Evolutionary conservation across 92 coral and sea anemone species (phyloP), one percentile per base, ranked within the genome.

Genomic region (Hydrozoanthus gracilis): DNA sequence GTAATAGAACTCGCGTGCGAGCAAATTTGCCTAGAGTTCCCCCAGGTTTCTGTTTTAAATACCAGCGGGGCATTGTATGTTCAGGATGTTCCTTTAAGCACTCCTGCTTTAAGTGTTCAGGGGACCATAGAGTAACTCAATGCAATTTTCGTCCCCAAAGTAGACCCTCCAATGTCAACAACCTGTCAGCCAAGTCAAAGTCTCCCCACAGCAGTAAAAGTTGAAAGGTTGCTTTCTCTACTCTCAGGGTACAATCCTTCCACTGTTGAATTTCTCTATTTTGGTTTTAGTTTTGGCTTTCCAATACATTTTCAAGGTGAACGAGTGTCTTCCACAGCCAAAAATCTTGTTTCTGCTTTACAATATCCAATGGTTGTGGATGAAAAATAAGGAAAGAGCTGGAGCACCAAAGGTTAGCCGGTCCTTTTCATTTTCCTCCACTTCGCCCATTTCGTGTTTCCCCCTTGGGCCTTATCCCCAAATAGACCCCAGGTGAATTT

Each of bases 381-480:
- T 16, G n/a, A n/a, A 18, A 88, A 47, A 48, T 86, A 8, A 64
- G 73, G 17, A 89, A 82, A 58, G 87, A 90, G 14, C 52, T 90
- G 0, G 71, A 3, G 0, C 79, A 88, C 14, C 67, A 62, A 48
- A 55, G 87, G 11, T 77, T 92, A 35, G 90, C 89, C 3, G 91
- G 95, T 16, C 95, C 95, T 6, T 90, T 87, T 62, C n/a, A 48
- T 35, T 61, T 70, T 4, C 93, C 95, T 17, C 91, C 93, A 8
- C 74, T 90, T 16, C 46, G 58, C 10, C 71, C 77, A 44, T 92
- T 92, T 86, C 35, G 88, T 4, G 72, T 92, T 66, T 92, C 93
- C 12, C 95, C 95, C 7, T 67, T 90, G 62, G 93, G 95, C 16
- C 87, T 89, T n/a, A 90, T 92, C 10, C 92, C 94, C 11, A 82